phyloP scores from a whole-genome alignment of 2,113 vertebrate species.

The Paracanthobrama guichenoti region DNA sequence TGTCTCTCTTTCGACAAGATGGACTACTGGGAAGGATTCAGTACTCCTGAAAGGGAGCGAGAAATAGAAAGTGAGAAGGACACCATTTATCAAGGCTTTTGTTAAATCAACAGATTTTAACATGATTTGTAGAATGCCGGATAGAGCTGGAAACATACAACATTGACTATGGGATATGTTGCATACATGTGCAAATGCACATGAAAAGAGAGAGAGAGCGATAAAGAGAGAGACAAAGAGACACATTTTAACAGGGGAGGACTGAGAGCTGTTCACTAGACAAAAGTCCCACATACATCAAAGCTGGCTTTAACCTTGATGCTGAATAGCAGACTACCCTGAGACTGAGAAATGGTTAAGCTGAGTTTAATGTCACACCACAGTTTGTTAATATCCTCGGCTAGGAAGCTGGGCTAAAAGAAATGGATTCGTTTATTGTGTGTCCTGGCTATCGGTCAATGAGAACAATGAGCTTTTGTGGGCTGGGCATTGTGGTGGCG shows the following conservation, averaged over 20 bases:
- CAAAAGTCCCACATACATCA: conserved; percentile 40
- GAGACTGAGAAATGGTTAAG: conserved; percentile 42
- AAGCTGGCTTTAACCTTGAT: conserved; percentile 39
- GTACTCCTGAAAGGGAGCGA: conserved; percentile 21
- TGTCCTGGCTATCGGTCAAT: conserved; percentile 37
- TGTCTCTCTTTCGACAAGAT: conserved; percentile 26
- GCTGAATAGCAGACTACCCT: conserved; percentile 36
- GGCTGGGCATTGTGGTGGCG: not conserved
- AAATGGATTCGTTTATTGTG: conserved; percentile 43
- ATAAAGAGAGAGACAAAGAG: conserved; percentile 13
- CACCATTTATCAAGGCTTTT: conserved; percentile 28
- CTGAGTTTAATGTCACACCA: conserved; percentile 28
- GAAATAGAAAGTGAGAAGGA: not conserved
- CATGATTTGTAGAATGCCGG: not conserved
- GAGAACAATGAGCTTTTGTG: conserved; percentile 41
- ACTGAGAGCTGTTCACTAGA: conserved; percentile 27
- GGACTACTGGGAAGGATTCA: conserved; percentile 29
- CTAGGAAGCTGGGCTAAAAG: conserved; percentile 34
- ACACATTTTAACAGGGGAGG: not conserved
- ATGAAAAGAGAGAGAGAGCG: not conserved
- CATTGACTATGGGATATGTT: not conserved
- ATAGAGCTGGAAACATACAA: conserved; percentile 16
- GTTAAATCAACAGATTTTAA: conserved; percentile 44
- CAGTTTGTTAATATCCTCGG: conserved; percentile 38
- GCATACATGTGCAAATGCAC: not conserved